Base-by-base conservation (phyloP, 2,797 vertebrate species). In the Craterocephalus amniculus region DNA sequence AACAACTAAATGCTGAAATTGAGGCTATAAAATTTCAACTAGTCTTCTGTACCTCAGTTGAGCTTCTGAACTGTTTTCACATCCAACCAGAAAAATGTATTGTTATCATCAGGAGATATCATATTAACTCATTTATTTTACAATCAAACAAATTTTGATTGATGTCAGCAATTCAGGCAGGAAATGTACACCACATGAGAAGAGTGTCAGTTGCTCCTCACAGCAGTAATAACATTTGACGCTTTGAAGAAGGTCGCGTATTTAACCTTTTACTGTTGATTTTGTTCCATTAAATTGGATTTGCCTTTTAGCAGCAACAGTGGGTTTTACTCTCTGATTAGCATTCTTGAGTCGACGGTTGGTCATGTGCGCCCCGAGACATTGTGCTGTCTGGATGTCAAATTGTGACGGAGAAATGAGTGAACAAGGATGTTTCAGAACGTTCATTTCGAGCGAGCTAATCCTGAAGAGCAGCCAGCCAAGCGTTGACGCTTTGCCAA, bases 401-500 rank as follows among this genome's bases (percentile, higher is more conserved):
- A 38, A 22, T n/a, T 24, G 9, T 9, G 51, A 57, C 63, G 32
- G 54, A 60, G 31, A 57, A 54, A 29, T 60, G 10, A 75, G 67
- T 7, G 22, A 80, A 82, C 59, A 65, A 78, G 76, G 79, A 74
- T 22, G 63, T 74, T 58, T 67, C 6, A 35, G 52, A 73, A 35
- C 22, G 26, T 0, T 13, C 49, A 31, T 45, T 34, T 45, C 43
- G 58, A 60, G 57, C 67, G 68, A 81, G 60, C 40, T 72, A 60
- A 75, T 75, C n/a, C 65, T 79, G 70, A 68, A 64, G 27, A 11
- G 6, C 14, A 48, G 71, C 80, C 81, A 85, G 70, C 20, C 5
- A 24, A 31, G 34, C 4, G 0, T 34, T 0, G 45, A 45, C 51
- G 4, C 61, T 31, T 58, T 36, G 45, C 67, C 68, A 81, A 4